phyloP scores from a whole-genome alignment of 2,113 vertebrate genomes.

The Anhinga rufa region DNA sequence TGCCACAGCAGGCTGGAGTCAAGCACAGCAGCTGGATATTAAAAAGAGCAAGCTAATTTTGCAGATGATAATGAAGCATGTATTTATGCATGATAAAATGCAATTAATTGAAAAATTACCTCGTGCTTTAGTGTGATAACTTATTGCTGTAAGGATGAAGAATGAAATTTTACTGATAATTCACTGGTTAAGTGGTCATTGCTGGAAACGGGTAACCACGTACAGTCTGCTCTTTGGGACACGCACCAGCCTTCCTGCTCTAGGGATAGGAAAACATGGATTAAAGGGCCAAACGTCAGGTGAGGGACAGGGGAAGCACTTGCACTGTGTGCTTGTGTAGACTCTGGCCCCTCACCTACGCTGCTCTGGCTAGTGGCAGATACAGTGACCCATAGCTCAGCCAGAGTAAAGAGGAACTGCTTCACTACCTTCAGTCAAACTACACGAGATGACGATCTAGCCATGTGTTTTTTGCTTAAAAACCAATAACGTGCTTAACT shows the following conservation, averaged over 20 bases:
- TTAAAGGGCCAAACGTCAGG: not conserved
- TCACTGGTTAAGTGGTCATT: not conserved
- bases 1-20: not conserved
- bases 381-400: not conserved
- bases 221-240: not conserved
- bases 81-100: not conserved
- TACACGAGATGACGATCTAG: not conserved
- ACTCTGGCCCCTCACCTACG: not conserved
- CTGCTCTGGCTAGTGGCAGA: too few relatives aligned
- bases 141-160: not conserved
- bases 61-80: not conserved
- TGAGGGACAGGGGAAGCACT: not conserved
- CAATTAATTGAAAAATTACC: not conserved
- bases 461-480: not conserved
- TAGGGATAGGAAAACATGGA: not conserved
- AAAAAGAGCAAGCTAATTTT: not conserved
- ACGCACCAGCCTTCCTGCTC: not conserved
- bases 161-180: not conserved
- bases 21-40: not conserved
- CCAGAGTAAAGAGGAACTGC: too few relatives aligned
- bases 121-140: not conserved
- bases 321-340: accelerated
- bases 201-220: not conserved
- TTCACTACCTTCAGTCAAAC: too few relatives aligned
- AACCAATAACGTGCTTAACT: not conserved